Conservation (phyloP, 2,113 vertebrate genomes). For the Melanotaenia duboulayi region DNA sequence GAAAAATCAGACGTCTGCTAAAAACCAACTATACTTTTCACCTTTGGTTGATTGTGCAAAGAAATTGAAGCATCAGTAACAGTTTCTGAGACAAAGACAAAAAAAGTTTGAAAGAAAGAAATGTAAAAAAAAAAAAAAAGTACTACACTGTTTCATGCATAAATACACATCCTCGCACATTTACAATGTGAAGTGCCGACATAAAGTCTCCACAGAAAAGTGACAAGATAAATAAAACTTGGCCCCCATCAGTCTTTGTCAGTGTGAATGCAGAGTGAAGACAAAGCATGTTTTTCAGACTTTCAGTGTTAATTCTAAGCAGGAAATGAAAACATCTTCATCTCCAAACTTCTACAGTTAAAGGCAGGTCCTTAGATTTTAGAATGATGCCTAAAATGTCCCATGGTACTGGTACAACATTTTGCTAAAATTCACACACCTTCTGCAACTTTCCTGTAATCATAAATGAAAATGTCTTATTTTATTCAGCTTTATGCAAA, state of each 20-base stretch:
- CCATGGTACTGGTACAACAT: not conserved
- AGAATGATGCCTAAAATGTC: constrained; percentile 1
- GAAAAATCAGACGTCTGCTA: constrained; percentile 44
- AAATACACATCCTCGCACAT: constrained; percentile 80
- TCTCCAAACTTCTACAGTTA: not conserved
- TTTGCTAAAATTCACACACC: constrained; percentile 24
- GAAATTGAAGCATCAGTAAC: constrained; percentile 82
- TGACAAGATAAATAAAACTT: constrained; percentile 46
- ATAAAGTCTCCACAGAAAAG: constrained; percentile 51
- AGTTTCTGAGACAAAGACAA: constrained; percentile 74
- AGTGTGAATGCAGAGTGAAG: constrained; percentile 57
- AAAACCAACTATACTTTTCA: constrained; percentile 67
- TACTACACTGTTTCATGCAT: constrained; percentile 81
- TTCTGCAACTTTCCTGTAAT: not conserved
- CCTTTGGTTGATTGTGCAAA: constrained; percentile 85
- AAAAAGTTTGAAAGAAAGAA: constrained; percentile 40
- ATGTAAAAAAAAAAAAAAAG: constrained; percentile 26
- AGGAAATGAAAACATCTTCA: constrained; percentile 27
- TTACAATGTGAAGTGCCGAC: constrained; percentile 72
- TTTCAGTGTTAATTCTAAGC: constrained; percentile 26
- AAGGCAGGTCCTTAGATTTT: not conserved
- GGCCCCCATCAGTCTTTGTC: constrained; percentile 58
- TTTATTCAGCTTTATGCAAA: constrained; percentile 18
- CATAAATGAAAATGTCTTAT: constrained; percentile 19
- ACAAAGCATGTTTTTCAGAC: constrained; percentile 14